Conservation (phyloP, 2,113 vertebrate species). For the Microcebus tavaratra region DNA sequence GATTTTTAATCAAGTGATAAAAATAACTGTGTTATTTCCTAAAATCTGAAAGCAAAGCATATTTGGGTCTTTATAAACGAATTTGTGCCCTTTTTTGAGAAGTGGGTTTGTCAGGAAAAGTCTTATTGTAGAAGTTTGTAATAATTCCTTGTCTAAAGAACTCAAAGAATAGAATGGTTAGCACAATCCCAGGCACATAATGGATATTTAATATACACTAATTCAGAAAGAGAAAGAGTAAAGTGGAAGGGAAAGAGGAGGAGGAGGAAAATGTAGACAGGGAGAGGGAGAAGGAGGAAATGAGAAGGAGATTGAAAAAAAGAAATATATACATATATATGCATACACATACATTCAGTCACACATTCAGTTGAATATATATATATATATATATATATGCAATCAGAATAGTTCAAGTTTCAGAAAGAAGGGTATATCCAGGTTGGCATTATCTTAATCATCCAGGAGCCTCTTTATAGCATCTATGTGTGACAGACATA, state of each 20-base stretch:
- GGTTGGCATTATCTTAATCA: background rate
- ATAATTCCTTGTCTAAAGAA: background rate
- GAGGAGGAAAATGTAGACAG: background rate
- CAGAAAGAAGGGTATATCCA: background rate
- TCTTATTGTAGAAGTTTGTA: background rate
- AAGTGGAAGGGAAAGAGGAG: background rate
- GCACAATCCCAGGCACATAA: background rate
- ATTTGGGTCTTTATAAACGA: background rate
- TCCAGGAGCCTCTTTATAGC: background rate
- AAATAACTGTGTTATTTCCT: background rate
- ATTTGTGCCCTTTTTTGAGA: background rate
- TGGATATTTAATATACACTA: background rate
- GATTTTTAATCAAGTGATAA: background rate
- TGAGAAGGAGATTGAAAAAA: background rate
- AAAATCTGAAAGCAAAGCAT: constrained; percentile 15
- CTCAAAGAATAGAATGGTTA: background rate
- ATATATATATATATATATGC: background rate
- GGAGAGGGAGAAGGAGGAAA: background rate
- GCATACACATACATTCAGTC: background rate
- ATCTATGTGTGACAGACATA: background rate
- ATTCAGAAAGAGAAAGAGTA: background rate
- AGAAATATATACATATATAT: background rate
- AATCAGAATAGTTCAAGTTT: background rate
- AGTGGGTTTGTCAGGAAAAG: background rate
- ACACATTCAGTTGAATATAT: background rate